These are phyloP conservation scores for Cryptotermes secundus DNA, from an alignment of 1,140 invertebrate genomes.

Conservation along the genomic window DNA sequence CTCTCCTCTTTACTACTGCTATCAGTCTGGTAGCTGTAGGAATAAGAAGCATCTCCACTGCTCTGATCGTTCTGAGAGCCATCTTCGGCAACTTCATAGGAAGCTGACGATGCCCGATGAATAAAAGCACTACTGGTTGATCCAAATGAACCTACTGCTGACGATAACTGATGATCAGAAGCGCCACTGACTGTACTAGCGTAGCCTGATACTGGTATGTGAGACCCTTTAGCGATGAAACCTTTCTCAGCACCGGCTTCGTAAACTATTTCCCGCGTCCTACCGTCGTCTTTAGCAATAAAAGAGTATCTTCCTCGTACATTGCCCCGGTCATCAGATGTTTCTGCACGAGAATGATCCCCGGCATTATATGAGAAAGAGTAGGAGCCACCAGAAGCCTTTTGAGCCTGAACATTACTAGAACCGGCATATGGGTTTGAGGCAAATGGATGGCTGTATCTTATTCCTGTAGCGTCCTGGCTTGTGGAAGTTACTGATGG, in stretches of 20 bases:
- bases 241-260: slow-evolving; percentile 38
- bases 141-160: not conserved
- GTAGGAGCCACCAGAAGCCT: slow-evolving; percentile 38
- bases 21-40: slow-evolving; percentile 41
- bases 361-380: slow-evolving; percentile 40
- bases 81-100: not conserved
- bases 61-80: not conserved
- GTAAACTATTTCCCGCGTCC: slow-evolving; percentile 34
- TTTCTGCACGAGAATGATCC: slow-evolving; percentile 38
- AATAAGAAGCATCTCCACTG: slow-evolving; percentile 39
- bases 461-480: not conserved
- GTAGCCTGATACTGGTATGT: not conserved
- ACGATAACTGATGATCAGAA: too few species aligned
- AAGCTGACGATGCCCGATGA: not conserved
- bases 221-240: slow-evolving; percentile 35
- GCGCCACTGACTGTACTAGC: too few species aligned
- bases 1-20: slow-evolving; percentile 37
- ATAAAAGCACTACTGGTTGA: not conserved
- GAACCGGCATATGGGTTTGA: not conserved
- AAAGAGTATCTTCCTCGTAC: slow-evolving; percentile 38
- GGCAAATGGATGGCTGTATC: not conserved
- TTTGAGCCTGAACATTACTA: not conserved
- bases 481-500: not conserved
- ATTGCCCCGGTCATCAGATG: slow-evolving; percentile 38
- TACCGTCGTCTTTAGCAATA: slow-evolving; percentile 34